Percentiles rank a stretch among this genome's conserved stretches.
phyloP scores from a whole-genome alignment of 2,888 invertebrate species.

The Pilophorus perplexus region DNA sequence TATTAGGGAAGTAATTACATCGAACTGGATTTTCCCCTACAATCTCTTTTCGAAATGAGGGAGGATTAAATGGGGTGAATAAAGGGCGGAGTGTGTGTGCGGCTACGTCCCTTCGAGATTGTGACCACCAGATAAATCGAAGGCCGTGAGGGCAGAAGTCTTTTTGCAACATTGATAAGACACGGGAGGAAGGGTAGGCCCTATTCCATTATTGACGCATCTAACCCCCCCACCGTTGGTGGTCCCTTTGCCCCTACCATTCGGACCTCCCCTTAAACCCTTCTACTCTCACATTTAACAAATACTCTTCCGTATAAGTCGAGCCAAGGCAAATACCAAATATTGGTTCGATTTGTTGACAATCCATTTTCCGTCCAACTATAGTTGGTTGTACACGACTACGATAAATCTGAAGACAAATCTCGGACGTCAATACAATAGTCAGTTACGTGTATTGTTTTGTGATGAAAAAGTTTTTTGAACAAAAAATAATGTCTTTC shows the following conservation, averaged over 20 bases:
- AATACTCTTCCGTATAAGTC: conserved; percentile 36
- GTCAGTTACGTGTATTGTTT: too few relatives aligned
- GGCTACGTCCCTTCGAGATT: too few relatives aligned
- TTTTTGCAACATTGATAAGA: conserved; percentile 41
- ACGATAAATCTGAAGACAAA: neutral
- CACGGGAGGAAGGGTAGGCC: conserved; percentile 17
- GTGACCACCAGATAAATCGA: conserved; percentile 40
- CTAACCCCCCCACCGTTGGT: neutral
- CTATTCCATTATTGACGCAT: conserved; percentile 31
- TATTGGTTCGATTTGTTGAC: conserved; percentile 34
- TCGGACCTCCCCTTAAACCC: neutral
- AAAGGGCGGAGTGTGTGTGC: too few relatives aligned
- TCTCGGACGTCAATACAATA: too few relatives aligned
- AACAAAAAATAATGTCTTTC: too few relatives aligned
- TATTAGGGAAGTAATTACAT: conserved; percentile 21
- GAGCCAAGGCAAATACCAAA: conserved; percentile 35
- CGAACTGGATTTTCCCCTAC: conserved; percentile 11
- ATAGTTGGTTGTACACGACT: too few relatives aligned
- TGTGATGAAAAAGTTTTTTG: too few relatives aligned
- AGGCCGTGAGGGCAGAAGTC: conserved; percentile 36
- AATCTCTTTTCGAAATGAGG: neutral
- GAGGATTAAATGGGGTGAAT: conserved; percentile 20
- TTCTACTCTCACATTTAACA: conserved; percentile 25
- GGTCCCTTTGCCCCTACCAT: neutral
- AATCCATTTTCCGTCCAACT: conserved; percentile 22